A percentile compares a stretch with the other conserved stretches of the same genome.
Evolutionary conservation across 2,797 vertebrate genomes (phyloP).

Genomic region (Etheostoma nigrum): DNA sequence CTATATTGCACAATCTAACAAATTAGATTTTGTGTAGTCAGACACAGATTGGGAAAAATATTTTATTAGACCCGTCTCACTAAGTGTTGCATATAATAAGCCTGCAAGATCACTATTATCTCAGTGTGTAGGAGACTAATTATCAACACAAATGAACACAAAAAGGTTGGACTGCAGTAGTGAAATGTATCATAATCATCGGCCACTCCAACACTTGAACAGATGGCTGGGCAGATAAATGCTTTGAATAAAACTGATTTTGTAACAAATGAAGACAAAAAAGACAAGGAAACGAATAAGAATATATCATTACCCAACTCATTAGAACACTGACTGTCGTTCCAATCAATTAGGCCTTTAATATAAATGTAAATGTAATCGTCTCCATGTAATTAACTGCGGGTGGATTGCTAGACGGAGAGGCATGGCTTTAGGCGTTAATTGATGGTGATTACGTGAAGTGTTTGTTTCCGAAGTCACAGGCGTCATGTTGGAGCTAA

Average conservation of each 20-base stretch:
- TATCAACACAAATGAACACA: neutral
- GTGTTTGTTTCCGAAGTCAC: constrained; percentile 62
- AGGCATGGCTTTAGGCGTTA: constrained; percentile 44
- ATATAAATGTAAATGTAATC: constrained; percentile 81
- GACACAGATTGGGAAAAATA: neutral
- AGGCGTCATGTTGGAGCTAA: constrained; percentile 37
- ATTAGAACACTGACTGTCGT: constrained; percentile 64
- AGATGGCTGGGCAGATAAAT: constrained; percentile 58
- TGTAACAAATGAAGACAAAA: constrained; percentile 38
- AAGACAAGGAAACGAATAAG: constrained; percentile 56
- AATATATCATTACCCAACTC: constrained; percentile 71
- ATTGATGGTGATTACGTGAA: constrained; percentile 56
- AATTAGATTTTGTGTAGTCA: neutral
- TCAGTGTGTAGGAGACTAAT: neutral
- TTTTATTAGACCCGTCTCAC: neutral
- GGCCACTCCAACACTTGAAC: constrained; percentile 26
- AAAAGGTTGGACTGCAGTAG: neutral
- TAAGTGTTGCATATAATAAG: neutral
- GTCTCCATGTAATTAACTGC: constrained; percentile 69
- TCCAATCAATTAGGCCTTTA: constrained; percentile 77
- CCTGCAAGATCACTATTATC: neutral
- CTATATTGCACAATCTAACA: neutral
- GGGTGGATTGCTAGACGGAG: constrained; percentile 43
- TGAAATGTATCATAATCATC: constrained; percentile 24
- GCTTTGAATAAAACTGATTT: constrained; percentile 48